These are phyloP conservation scores for Turnix velox DNA, from an alignment of 2,113 vertebrate species.

Conservation along the genomic window DNA sequence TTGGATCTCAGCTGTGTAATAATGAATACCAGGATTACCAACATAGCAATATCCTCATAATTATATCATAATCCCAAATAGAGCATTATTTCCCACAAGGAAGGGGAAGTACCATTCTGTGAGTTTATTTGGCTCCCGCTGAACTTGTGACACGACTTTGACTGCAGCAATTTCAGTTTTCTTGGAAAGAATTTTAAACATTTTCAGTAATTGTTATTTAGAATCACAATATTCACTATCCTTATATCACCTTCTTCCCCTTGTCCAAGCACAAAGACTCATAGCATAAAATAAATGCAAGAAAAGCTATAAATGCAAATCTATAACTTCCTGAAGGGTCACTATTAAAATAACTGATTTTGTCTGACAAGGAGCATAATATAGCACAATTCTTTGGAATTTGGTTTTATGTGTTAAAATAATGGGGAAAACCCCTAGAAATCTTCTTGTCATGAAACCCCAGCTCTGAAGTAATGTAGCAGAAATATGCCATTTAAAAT, in stretches of 20 bases:
- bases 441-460: neutral
- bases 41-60: neutral
- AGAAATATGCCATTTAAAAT: neutral
- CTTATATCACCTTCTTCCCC: neutral
- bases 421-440: accelerated
- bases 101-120: neutral
- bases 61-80: neutral
- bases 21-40: neutral
- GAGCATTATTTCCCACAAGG: neutral
- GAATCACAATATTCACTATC: neutral
- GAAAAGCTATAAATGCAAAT: neutral
- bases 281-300: neutral
- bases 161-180: neutral
- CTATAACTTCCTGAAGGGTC: neutral
- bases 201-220: neutral
- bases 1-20: neutral
- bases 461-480: neutral
- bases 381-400: neutral
- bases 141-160: neutral
- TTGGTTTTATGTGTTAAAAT: neutral
- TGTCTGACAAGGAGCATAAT: neutral
- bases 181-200: neutral
- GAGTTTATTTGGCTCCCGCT: neutral
- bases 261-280: neutral
- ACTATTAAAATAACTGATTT: neutral